Evolutionary conservation across 2,113 vertebrate genomes (phyloP).

Genomic region (Psilopsiagon aymara): DNA sequence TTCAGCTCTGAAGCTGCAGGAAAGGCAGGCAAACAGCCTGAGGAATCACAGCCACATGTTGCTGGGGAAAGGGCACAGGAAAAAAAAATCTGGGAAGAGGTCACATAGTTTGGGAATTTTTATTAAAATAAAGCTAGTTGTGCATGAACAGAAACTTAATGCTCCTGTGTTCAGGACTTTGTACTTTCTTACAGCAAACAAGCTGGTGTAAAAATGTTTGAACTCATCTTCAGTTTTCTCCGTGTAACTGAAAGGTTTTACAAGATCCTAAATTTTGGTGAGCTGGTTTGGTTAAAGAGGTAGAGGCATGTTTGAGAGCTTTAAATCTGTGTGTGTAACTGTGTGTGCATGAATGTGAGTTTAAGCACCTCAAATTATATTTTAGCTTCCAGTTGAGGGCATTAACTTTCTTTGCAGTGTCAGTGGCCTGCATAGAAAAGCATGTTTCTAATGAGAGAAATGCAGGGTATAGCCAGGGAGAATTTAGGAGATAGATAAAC

Average conservation of each 20-base stretch:
- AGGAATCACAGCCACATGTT: background rate
- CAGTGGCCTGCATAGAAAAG: conserved; percentile 24
- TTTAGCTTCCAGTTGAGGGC: background rate
- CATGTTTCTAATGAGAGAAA: conserved; percentile 39
- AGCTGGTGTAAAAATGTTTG: background rate
- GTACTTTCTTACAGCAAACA: background rate
- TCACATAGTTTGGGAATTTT: background rate
- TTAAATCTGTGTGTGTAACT: background rate
- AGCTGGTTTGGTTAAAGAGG: background rate
- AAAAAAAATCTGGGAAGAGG: background rate
- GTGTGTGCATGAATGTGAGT: background rate
- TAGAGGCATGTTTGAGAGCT: background rate
- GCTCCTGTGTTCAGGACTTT: background rate
- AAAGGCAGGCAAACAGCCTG: background rate
- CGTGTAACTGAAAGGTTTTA: background rate
- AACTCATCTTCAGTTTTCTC: background rate
- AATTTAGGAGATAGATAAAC: background rate
- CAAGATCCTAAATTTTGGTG: background rate
- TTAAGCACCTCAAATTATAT: background rate
- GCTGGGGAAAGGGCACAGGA: background rate
- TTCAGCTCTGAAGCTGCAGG: background rate
- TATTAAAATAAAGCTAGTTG: background rate
- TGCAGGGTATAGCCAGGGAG: conserved; percentile 45
- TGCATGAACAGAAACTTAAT: background rate
- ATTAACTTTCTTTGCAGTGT: background rate